These are phyloP conservation scores for Corbicula japonica DNA, from an alignment of 2,888 invertebrate species.

Conservation along the genomic window DNA sequence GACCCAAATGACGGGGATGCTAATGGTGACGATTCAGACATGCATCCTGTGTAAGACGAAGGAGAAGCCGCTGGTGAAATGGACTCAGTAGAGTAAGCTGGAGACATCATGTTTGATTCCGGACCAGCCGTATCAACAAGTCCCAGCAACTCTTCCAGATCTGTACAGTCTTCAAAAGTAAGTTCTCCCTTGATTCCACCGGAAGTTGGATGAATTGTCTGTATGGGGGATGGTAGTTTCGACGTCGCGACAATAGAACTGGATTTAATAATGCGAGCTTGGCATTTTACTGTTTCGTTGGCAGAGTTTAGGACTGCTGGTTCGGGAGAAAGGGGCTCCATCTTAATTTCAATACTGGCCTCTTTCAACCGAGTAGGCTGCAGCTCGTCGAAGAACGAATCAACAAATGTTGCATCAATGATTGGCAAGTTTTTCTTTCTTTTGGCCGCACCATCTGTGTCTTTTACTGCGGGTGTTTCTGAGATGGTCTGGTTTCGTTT, in stretches of 20 bases:
- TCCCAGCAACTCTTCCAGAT: constrained; percentile 73
- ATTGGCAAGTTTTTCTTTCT: constrained; percentile 72
- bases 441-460: constrained; percentile 26
- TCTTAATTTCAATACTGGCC: constrained; percentile 42
- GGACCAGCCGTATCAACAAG: constrained; percentile 58
- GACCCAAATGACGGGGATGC: constrained; percentile 47
- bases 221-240: constrained; percentile 28
- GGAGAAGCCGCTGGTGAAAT: constrained; percentile 48
- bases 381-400: constrained; percentile 77
- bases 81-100: constrained; percentile 31
- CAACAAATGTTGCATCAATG: constrained; percentile 75
- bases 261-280: constrained; percentile 5
- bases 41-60: constrained; percentile 13
- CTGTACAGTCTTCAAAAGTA: constrained; percentile 61
- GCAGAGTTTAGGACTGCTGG: constrained; percentile 19
- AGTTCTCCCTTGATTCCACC: constrained; percentile 51
- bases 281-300: not conserved
- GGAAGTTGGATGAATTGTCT: constrained; percentile 24
- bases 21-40: constrained; percentile 48
- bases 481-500: constrained; percentile 41
- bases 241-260: constrained; percentile 30
- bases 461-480: constrained; percentile 47
- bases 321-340: constrained; percentile 58
- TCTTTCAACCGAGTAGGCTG: constrained; percentile 27
- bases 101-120: constrained; percentile 29